Conservation (phyloP, 2,888 invertebrate genomes). For the Synanthedon vespiformis region DNA sequence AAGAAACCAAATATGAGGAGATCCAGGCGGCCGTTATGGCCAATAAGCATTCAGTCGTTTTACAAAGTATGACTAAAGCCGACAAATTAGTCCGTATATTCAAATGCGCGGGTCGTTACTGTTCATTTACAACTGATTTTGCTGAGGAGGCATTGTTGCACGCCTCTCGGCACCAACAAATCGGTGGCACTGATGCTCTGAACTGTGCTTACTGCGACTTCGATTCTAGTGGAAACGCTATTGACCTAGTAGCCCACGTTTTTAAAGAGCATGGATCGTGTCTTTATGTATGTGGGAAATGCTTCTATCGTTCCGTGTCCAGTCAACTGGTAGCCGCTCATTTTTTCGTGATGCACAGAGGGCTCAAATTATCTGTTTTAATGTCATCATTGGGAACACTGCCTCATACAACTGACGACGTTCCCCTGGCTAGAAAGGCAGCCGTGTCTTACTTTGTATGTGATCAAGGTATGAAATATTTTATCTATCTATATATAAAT, state of each 20-base stretch:
- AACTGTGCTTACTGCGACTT: constrained; percentile 72
- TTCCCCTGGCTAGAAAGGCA: constrained; percentile 28
- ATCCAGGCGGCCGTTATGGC: constrained; percentile 40
- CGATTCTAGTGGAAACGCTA: constrained; percentile 34
- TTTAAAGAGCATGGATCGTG: constrained; percentile 73
- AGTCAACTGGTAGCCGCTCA: constrained; percentile 74
- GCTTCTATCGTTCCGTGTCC: constrained; percentile 75
- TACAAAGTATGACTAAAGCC: constrained; percentile 58
- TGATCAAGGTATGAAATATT: constrained; percentile 21
- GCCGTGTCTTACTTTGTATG: constrained; percentile 46
- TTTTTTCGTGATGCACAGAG: constrained; percentile 43
- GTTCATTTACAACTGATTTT: constrained; percentile 44
- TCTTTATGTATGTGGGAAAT: constrained; percentile 73
- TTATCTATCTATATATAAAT: no score
- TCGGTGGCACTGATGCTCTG: constrained; percentile 49
- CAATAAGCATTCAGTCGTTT: constrained; percentile 45
- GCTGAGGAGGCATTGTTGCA: constrained; percentile 45
- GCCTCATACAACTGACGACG: constrained; percentile 10
- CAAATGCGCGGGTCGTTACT: constrained; percentile 57
- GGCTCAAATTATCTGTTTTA: constrained; percentile 18
- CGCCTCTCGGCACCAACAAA: constrained; percentile 42
- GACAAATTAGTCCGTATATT: constrained; percentile 53
- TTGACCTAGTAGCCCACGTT: constrained; percentile 69
- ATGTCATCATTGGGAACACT: constrained; percentile 18
- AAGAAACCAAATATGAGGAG: constrained; percentile 37